Percentiles rank a stretch among this genome's conserved stretches.
Evolutionary conservation across 2,797 vertebrate genomes (phyloP).

Genomic region (Naso thynnoides): DNA sequence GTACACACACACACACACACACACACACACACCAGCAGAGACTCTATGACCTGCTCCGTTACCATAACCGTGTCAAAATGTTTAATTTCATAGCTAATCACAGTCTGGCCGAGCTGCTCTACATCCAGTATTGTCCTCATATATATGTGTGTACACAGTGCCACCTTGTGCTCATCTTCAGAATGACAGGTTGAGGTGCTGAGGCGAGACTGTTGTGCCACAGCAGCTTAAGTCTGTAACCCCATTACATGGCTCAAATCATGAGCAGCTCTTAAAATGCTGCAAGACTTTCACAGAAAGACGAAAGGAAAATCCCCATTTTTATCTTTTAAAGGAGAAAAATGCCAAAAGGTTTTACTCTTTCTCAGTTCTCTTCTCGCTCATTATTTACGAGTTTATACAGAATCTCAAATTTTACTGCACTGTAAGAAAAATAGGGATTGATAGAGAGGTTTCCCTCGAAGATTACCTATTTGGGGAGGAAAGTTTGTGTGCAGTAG

Average conservation of each 20-base stretch:
- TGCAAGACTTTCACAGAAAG: slow-evolving; percentile 27
- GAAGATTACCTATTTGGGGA: too few species aligned
- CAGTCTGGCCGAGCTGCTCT: background rate
- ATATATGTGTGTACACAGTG: slow-evolving; percentile 53
- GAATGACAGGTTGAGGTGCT: slow-evolving; percentile 10
- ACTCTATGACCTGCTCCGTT: background rate
- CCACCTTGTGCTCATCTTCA: slow-evolving; percentile 55
- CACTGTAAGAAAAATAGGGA: too few species aligned
- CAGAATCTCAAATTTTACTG: too few species aligned
- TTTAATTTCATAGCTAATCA: slow-evolving; percentile 17
- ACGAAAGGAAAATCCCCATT: slow-evolving; percentile 41
- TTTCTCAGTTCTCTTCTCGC: background rate
- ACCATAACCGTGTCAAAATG: background rate
- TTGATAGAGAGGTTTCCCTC: too few species aligned
- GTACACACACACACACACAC: background rate
- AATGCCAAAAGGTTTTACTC: background rate
- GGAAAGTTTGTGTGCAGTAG: too few species aligned
- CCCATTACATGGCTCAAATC: slow-evolving; percentile 41
- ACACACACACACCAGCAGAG: background rate
- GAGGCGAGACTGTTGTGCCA: slow-evolving; percentile 11
- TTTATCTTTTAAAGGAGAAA: slow-evolving; percentile 20
- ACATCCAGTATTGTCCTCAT: background rate
- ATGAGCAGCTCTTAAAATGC: slow-evolving; percentile 11
- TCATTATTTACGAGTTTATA: too few species aligned
- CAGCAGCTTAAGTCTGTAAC: slow-evolving; percentile 54